Conservation (phyloP, 2,888 invertebrate genomes). For the Axea sp. region DNA sequence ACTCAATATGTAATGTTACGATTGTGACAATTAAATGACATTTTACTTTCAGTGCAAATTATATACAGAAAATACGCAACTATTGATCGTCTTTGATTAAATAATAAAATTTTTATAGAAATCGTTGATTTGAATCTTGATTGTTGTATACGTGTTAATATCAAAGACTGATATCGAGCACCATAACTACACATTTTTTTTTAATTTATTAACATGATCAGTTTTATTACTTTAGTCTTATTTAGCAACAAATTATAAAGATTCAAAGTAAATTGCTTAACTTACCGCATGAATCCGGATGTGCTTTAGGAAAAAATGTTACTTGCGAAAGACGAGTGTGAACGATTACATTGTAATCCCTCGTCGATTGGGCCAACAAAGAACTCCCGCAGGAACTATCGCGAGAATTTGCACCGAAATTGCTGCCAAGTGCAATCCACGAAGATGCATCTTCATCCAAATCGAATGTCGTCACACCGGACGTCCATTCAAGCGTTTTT, state of each 20-base stretch:
- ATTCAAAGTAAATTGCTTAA: slow-evolving; percentile 31
- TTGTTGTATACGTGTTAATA: too few species aligned
- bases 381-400: slow-evolving; percentile 61
- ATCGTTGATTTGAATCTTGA: too few species aligned
- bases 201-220: too few species aligned
- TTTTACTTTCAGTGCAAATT: too few species aligned
- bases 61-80: too few species aligned
- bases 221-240: too few species aligned
- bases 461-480: slow-evolving; percentile 65
- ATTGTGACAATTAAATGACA: too few species aligned
- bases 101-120: too few species aligned
- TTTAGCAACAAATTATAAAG: slow-evolving; percentile 16
- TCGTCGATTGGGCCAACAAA: slow-evolving; percentile 65
- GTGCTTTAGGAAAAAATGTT: slow-evolving; percentile 42
- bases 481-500: slow-evolving; percentile 23
- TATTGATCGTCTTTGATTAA: too few species aligned
- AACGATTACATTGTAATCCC: slow-evolving; percentile 66
- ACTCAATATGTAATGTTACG: too few species aligned
- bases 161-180: too few species aligned
- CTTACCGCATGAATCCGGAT: slow-evolving; percentile 37
- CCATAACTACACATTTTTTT: too few species aligned
- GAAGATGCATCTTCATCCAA: slow-evolving; percentile 60
- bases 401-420: slow-evolving; percentile 61
- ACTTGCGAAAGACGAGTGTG: slow-evolving; percentile 36
- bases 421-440: slow-evolving; percentile 63